Conservation (phyloP, 2,113 vertebrate species). For the Oncorhynchus keta region DNA sequence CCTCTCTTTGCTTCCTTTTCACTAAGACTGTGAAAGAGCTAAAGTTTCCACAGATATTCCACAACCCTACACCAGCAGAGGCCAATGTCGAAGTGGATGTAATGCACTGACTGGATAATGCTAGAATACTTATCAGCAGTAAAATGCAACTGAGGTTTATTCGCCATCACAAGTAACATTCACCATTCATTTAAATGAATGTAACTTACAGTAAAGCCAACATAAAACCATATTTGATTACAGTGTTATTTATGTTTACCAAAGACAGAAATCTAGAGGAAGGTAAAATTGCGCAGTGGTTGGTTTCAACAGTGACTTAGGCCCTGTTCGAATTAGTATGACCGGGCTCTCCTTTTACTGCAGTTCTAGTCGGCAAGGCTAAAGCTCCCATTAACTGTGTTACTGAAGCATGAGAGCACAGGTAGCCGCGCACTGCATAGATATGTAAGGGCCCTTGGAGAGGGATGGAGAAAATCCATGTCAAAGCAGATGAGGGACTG, state of each 20-base stretch:
- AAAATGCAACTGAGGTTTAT: background rate
- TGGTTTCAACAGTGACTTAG: conserved; percentile 14
- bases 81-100: too few relatives aligned
- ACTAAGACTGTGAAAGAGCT: conserved; percentile 1
- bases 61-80: too few relatives aligned
- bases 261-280: background rate
- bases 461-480: conserved; percentile 29
- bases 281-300: conserved; percentile 17
- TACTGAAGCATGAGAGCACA: conserved; percentile 58
- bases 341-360: conserved; percentile 45
- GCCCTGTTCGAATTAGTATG: conserved; percentile 47
- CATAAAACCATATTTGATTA: background rate
- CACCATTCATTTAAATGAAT: background rate
- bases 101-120: background rate
- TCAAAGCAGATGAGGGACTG: conserved; percentile 38
- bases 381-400: conserved; percentile 63
- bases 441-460: conserved; percentile 34
- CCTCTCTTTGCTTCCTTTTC: background rate
- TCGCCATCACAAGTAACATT: background rate
- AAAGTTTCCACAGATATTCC: background rate
- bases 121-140: too few relatives aligned
- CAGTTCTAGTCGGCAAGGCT: conserved; percentile 42
- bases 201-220: background rate
- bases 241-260: background rate
- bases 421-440: conserved; percentile 41